Conservation (phyloP, 1,140 invertebrate genomes). For the Anastatus disparis region DNA sequence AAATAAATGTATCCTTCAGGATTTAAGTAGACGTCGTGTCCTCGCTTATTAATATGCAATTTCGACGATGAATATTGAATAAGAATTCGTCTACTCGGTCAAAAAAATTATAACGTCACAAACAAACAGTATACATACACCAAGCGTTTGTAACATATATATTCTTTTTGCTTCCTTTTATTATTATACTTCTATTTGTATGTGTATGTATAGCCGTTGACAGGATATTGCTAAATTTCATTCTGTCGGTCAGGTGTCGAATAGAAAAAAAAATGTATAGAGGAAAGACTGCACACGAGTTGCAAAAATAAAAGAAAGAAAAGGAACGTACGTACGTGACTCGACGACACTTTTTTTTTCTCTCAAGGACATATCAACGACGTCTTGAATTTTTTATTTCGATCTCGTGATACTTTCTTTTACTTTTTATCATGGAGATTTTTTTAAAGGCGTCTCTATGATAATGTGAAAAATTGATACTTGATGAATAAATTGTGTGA, state of each 20-base stretch:
- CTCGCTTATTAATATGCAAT: neutral
- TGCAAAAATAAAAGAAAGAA: too few species aligned
- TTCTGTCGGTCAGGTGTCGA: slow-evolving; percentile 5
- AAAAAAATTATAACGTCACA: too few species aligned
- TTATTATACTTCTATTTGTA: neutral
- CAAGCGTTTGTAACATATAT: too few species aligned
- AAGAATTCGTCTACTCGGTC: slow-evolving; percentile 12
- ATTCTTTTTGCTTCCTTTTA: slow-evolving; percentile 8
- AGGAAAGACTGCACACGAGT: neutral
- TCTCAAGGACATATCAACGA: neutral
- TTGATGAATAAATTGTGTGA: too few species aligned
- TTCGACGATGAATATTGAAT: slow-evolving; percentile 18
- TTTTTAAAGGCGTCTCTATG: too few species aligned
- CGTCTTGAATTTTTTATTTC: neutral
- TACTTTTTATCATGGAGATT: too few species aligned
- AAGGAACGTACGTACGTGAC: slow-evolving; percentile 6
- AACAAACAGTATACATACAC: too few species aligned
- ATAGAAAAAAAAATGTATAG: neutral
- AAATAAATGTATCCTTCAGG: too few species aligned
- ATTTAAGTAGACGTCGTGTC: too few species aligned
- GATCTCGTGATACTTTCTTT: too few species aligned
- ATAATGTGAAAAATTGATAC: too few species aligned
- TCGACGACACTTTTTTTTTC: neutral
- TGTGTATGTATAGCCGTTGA: neutral
- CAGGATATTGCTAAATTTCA: slow-evolving; percentile 33